Percentiles rank a stretch among this genome's conserved stretches.
phyloP scores from a whole-genome alignment of 2,888 invertebrate genomes.

The Camponotus fellah region DNA sequence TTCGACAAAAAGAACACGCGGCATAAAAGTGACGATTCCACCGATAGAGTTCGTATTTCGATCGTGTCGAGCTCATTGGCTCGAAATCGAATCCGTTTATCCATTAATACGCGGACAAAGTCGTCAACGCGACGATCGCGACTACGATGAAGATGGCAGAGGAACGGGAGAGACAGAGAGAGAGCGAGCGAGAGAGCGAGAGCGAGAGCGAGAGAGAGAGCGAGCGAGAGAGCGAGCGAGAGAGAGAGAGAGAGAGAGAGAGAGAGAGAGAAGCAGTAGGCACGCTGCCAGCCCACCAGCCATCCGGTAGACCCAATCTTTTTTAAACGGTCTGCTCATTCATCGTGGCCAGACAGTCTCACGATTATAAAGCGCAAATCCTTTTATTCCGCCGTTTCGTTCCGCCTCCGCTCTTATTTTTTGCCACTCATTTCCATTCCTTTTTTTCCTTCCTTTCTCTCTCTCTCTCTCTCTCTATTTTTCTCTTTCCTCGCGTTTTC shows the following conservation, averaged over 20 bases:
- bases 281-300: slow-evolving; percentile 77
- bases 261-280: slow-evolving; percentile 71
- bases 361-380: slow-evolving; percentile 84
- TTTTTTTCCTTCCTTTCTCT: slow-evolving; percentile 44
- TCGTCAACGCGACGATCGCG: slow-evolving; percentile 63
- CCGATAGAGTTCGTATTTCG: slow-evolving; percentile 64
- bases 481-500: slow-evolving; percentile 27
- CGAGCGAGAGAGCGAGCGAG: slow-evolving; percentile 56
- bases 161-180: slow-evolving; percentile 19
- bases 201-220: slow-evolving; percentile 54
- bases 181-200: slow-evolving; percentile 40
- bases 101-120: slow-evolving; percentile 71
- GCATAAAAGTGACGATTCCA: slow-evolving; percentile 34
- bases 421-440: slow-evolving; percentile 70
- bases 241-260: slow-evolving; percentile 50
- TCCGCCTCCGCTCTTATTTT: slow-evolving; percentile 77
- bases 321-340: slow-evolving; percentile 82
- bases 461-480: slow-evolving; percentile 12
- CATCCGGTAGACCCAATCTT: slow-evolving; percentile 80
- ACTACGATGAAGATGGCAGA: slow-evolving; percentile 51
- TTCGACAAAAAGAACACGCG: slow-evolving; percentile 22
- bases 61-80: slow-evolving; percentile 51
- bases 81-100: slow-evolving; percentile 58
- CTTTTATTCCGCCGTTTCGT: slow-evolving; percentile 81
- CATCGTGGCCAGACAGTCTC: slow-evolving; percentile 83